These are phyloP conservation scores for Hepsetus odoe DNA, from an alignment of 2,113 vertebrate species.

Conservation along the genomic window DNA sequence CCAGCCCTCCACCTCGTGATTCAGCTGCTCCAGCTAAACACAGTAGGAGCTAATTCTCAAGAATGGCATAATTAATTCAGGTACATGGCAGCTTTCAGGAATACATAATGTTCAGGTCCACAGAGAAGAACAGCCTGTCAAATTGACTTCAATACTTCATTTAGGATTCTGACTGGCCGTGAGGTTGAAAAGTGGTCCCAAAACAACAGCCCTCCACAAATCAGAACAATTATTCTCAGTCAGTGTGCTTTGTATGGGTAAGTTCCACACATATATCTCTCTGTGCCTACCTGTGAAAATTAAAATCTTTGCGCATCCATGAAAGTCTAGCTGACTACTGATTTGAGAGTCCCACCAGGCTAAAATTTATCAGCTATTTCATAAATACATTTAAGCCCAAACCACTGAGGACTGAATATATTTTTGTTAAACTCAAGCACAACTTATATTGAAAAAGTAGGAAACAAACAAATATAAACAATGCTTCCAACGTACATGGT, in stretches of 20 bases:
- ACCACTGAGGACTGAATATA: too few relatives aligned
- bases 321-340: too few relatives aligned
- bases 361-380: too few relatives aligned
- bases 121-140: slow-evolving; percentile 47
- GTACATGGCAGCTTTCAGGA: slow-evolving; percentile 52
- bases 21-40: slow-evolving; percentile 30
- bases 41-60: slow-evolving; percentile 49
- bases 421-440: too few relatives aligned
- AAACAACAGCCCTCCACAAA: slow-evolving; percentile 24
- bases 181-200: slow-evolving; percentile 7
- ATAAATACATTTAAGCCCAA: too few relatives aligned
- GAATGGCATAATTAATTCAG: slow-evolving; percentile 55
- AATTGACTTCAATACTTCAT: slow-evolving; percentile 46
- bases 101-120: slow-evolving; percentile 50
- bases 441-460: too few relatives aligned
- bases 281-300: too few relatives aligned
- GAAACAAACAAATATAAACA: too few relatives aligned
- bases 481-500: too few relatives aligned
- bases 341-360: too few relatives aligned
- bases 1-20: slow-evolving; percentile 13
- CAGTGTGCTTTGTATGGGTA: slow-evolving; percentile 16
- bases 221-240: slow-evolving; percentile 27
- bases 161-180: slow-evolving; percentile 33
- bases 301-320: too few relatives aligned
- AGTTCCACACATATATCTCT: background rate